A percentile compares a stretch with the other conserved stretches of the same genome.
These are phyloP conservation scores for Cossypha caffra DNA, from an alignment of 2,797 vertebrate species.

Conservation along the genomic window DNA sequence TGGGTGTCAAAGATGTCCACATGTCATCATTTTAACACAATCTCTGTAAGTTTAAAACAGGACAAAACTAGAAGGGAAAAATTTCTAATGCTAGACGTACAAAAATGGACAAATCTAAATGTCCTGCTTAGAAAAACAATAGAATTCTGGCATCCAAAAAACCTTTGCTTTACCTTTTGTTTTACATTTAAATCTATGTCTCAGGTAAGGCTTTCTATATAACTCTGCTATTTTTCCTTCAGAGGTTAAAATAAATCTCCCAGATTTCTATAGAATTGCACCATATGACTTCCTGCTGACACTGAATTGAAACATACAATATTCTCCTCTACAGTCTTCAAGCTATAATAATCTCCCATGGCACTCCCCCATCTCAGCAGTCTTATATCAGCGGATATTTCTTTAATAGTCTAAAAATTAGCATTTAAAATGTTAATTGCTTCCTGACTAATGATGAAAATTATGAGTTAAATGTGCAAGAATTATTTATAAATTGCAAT, in stretches of 20 bases:
- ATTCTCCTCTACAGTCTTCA: not conserved
- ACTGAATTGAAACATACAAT: not conserved
- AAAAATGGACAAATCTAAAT: not conserved
- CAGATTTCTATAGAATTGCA: not conserved
- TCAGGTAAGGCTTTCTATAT: not conserved
- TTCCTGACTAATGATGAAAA: conserved; percentile 58
- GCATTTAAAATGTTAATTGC: conserved; percentile 67
- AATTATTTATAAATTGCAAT: conserved; percentile 68
- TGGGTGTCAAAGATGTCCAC: not conserved
- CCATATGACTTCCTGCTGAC: not conserved
- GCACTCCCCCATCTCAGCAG: not conserved
- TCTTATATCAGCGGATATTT: conserved; percentile 39
- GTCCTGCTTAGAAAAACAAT: not conserved
- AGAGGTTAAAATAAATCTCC: not conserved
- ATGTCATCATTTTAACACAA: not conserved
- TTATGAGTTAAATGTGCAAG: conserved; percentile 45
- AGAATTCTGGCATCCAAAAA: not conserved
- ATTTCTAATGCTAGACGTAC: not conserved
- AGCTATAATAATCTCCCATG: not conserved
- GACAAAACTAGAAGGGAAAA: not conserved
- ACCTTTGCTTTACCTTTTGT: not conserved
- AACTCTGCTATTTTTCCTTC: not conserved
- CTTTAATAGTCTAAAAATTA: conserved; percentile 59
- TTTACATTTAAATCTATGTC: not conserved
- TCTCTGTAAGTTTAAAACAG: not conserved